Evolutionary conservation across 2,888 invertebrate species (phyloP).

Genomic region (Hirtodrosophila confusa): DNA sequence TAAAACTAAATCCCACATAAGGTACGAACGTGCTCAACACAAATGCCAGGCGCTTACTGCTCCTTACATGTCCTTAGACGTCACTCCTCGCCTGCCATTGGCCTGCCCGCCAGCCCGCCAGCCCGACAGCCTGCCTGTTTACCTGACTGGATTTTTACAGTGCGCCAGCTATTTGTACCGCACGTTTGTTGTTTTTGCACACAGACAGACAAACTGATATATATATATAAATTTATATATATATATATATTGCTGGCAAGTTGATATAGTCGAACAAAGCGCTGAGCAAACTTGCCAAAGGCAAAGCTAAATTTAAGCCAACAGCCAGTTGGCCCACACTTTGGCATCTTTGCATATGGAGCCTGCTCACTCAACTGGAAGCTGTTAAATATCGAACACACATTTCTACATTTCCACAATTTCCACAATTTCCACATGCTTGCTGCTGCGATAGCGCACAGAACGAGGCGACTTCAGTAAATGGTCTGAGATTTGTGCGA

Average conservation of each 20-base stretch:
- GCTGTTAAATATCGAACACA: conserved; percentile 75
- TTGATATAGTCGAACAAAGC: conserved; percentile 56
- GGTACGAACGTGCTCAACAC: conserved; percentile 80
- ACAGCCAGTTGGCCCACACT: conserved; percentile 57
- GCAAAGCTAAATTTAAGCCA: conserved; percentile 65
- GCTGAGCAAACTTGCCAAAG: conserved; percentile 62
- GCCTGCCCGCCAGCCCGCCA: neutral
- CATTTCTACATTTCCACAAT: conserved; percentile 39
- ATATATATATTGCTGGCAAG: conserved; percentile 30
- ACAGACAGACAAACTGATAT: conserved; percentile 28
- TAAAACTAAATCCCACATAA: conserved; percentile 79
- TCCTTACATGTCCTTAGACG: conserved; percentile 11
- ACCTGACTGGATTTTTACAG: conserved; percentile 70
- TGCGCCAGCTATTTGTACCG: conserved; percentile 64
- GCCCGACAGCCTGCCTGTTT: conserved; percentile 35
- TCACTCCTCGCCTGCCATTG: conserved; percentile 27
- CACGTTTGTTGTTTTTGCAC: conserved; percentile 37
- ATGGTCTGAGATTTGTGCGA: conserved; percentile 70
- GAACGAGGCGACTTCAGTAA: conserved; percentile 55
- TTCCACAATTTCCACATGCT: conserved; percentile 6
- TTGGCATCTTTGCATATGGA: conserved; percentile 54
- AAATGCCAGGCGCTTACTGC: conserved; percentile 76
- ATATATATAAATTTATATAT: conserved; percentile 12
- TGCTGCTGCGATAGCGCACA: conserved; percentile 24
- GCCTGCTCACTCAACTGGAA: conserved; percentile 60